These are phyloP conservation scores for Prosapia bicincta DNA, from an alignment of 2,888 invertebrate genomes.

Conservation along the genomic window DNA sequence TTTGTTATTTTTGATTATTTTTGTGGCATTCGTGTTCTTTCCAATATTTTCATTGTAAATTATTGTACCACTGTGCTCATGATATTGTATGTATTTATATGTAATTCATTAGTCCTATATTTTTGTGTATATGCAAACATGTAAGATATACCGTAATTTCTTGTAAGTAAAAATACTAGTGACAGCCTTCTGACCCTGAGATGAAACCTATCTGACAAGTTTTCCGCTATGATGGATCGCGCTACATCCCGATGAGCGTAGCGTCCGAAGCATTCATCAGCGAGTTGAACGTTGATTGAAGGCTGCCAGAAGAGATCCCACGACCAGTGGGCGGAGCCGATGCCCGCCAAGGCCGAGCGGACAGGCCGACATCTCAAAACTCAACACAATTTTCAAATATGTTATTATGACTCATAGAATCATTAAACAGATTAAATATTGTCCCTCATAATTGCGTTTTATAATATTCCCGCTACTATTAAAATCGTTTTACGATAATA, in stretches of 20 bases:
- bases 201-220: too few relatives aligned
- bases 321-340: not conserved
- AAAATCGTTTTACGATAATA: not conserved
- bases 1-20: too few relatives aligned
- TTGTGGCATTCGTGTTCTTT: too few relatives aligned
- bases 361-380: not conserved
- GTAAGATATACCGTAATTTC: too few relatives aligned
- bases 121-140: too few relatives aligned
- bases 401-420: not conserved
- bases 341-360: not conserved
- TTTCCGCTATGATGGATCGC: slow-evolving; percentile 8
- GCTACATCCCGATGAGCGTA: slow-evolving; percentile 17
- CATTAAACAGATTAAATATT: not conserved
- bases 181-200: too few relatives aligned
- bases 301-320: slow-evolving; percentile 24
- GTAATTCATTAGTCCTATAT: too few relatives aligned
- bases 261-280: slow-evolving; percentile 25
- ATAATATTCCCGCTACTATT: not conserved
- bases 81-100: too few relatives aligned
- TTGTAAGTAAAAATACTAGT: too few relatives aligned
- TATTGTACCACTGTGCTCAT: too few relatives aligned
- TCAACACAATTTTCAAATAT: not conserved
- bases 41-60: too few relatives aligned
- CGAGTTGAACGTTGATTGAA: slow-evolving; percentile 22
- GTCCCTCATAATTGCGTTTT: not conserved